A percentile compares a stretch with the other conserved stretches of the same genome.
phyloP scores from a whole-genome alignment of 2,797 vertebrate genomes.

The Oryzias sinensis region DNA sequence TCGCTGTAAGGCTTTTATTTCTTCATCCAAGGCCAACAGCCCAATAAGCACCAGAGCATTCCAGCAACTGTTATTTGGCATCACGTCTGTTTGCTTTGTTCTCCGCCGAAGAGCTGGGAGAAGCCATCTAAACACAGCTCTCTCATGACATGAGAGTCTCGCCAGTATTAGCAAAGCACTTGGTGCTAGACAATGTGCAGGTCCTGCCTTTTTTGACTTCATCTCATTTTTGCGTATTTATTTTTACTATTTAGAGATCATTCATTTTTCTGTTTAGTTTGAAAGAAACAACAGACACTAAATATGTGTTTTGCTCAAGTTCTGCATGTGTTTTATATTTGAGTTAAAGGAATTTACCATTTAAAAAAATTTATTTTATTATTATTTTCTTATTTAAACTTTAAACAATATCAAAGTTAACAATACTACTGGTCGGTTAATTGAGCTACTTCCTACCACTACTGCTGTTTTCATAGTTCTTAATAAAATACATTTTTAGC shows the following conservation, averaged over 20 bases:
- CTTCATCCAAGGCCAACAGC: conserved; percentile 74
- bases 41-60: conserved; percentile 68
- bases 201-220: conserved; percentile 14
- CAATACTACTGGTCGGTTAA: no score
- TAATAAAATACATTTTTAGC: no score
- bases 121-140: conserved; percentile 70
- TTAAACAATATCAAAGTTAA: no score
- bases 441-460: no score
- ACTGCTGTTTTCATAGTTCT: no score
- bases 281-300: background rate
- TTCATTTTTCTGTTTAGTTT: background rate
- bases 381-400: no score
- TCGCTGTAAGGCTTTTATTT: conserved; percentile 64
- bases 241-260: background rate
- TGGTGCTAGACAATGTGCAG: conserved; percentile 33
- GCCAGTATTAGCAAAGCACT: conserved; percentile 51
- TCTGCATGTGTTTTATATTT: no score
- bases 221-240: background rate
- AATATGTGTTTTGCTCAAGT: no score
- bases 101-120: conserved; percentile 63
- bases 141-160: conserved; percentile 59
- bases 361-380: no score
- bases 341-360: no score
- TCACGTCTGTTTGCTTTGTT: conserved; percentile 77
- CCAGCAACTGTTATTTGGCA: conserved; percentile 74